These are phyloP conservation scores for Pachyrhynchus sulphureomaculatus DNA, from an alignment of 1,140 invertebrate genomes.

Conservation along the genomic window DNA sequence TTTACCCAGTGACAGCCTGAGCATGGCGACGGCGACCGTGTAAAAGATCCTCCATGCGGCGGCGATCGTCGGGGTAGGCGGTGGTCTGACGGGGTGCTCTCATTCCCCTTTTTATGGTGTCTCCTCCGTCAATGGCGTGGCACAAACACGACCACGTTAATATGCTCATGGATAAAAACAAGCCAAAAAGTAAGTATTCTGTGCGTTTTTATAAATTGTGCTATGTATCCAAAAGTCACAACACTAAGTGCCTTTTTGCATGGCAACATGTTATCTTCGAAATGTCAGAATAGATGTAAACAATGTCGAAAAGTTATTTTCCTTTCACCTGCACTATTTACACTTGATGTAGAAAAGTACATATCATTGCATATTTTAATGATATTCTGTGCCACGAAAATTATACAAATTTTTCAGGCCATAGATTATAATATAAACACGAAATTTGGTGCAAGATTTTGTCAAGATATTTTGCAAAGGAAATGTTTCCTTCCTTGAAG, in stretches of 20 bases:
- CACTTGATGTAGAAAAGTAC: no score
- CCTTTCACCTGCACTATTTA: no score
- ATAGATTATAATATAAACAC: no score
- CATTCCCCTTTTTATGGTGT: slow-evolving; percentile 26
- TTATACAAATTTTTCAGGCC: no score
- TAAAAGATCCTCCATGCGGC: slow-evolving; percentile 9
- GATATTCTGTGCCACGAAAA: no score
- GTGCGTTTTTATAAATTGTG: no score
- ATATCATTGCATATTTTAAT: no score
- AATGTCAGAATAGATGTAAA: no score
- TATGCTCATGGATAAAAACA: slow-evolving; percentile 70
- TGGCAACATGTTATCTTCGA: background rate
- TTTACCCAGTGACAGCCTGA: slow-evolving; percentile 44
- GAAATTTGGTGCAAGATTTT: no score
- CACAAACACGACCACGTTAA: slow-evolving; percentile 69
- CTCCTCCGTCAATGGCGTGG: slow-evolving; percentile 62
- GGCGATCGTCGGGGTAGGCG: slow-evolving; percentile 15
- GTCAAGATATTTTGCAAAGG: no score
- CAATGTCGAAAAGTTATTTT: no score
- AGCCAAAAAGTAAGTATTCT: slow-evolving; percentile 65
- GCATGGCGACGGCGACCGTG: slow-evolving; percentile 15
- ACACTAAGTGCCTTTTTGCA: background rate
- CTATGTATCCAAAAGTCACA: background rate
- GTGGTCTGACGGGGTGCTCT: slow-evolving; percentile 11
- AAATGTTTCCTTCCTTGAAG: no score